phyloP scores from a whole-genome alignment of 2,797 vertebrate genomes.

The Pangasius krempfi region DNA sequence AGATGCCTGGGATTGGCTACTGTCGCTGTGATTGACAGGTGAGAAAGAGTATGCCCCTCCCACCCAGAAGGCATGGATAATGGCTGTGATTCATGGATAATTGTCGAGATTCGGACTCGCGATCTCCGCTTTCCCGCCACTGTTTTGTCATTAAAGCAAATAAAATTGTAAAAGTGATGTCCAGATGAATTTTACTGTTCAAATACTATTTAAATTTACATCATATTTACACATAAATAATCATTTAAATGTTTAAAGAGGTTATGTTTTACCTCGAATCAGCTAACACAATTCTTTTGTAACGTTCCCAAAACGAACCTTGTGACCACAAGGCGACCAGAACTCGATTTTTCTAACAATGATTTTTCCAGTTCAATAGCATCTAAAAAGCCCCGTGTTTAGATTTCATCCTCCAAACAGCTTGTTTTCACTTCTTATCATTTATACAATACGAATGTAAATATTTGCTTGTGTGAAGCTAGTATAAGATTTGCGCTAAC shows the following conservation, averaged over 20 bases:
- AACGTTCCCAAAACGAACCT: not conserved
- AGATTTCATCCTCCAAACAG: not conserved
- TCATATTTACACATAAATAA: not conserved
- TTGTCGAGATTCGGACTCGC: not conserved
- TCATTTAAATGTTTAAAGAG: not conserved
- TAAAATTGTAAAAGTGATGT: not conserved
- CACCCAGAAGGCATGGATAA: not conserved
- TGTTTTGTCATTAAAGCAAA: not conserved
- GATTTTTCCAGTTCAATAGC: not conserved
- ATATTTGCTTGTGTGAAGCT: not conserved
- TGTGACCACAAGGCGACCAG: not conserved
- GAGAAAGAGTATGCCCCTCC: not conserved
- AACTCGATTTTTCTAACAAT: not conserved
- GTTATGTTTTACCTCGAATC: not conserved
- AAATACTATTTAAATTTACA: not conserved
- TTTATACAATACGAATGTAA: not conserved
- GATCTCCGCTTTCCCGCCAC: not conserved
- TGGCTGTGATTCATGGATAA: not conserved
- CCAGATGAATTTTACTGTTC: not conserved
- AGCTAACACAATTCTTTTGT: not conserved
- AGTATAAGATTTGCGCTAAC: not conserved
- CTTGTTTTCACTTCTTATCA: not conserved
- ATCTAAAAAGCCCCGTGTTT: not conserved
- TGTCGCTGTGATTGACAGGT: not conserved
- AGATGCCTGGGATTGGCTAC: not conserved